Evolutionary conservation across 2,797 vertebrate genomes (phyloP), one percentile per base, ranked within the genome.

Genomic region (Urophycis tenuis): DNA sequence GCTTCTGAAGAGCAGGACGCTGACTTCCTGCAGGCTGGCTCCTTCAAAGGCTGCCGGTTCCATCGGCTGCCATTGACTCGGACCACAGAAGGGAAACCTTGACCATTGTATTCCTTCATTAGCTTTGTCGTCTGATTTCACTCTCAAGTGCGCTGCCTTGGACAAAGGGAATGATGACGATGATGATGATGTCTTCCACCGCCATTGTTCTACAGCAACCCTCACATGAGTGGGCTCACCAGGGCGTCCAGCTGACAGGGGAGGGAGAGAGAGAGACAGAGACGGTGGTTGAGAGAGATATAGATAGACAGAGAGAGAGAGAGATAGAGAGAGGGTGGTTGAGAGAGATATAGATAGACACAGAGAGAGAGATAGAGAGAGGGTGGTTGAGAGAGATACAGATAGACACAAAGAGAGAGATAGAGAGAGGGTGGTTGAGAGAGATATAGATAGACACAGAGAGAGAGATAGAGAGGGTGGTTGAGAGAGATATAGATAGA

Each of bases 111-210:
- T 1, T 49, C 19, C 76, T 74, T 14, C 1, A 78, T 75, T 41
- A 75, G 70, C 71, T 36, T 76, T 33, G 36, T 14, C 71, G 2
- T 36, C 71, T 45, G 14, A 75, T 81, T 49, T 32, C 25, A 69
- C n/a, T 75, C 64, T 75, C 9, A 72, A 76, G 67, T 77, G 35
- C 39, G 8, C 33, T 71, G 32, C 33, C 33, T 39, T 17, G 69
- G 74, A 49, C 35, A n/a, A 72, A 67, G 9, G 33, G 36, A 60
- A 60, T 70, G 71, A 77, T 31, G 29, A 29, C 64, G n/a, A n/a
- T n/a, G n/a, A n/a, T n/a, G n/a, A n/a, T n/a, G n/a, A 49, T 31
- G 15, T 71, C 41, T 34, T 33, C 75, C 11, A 72, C 25, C 33
- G 19, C 1, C 35, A 11, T 32, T 36, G 2, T 69, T 33, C 19